Conservation (phyloP, 2,113 vertebrate species). For the Spizaetus ornatus region DNA sequence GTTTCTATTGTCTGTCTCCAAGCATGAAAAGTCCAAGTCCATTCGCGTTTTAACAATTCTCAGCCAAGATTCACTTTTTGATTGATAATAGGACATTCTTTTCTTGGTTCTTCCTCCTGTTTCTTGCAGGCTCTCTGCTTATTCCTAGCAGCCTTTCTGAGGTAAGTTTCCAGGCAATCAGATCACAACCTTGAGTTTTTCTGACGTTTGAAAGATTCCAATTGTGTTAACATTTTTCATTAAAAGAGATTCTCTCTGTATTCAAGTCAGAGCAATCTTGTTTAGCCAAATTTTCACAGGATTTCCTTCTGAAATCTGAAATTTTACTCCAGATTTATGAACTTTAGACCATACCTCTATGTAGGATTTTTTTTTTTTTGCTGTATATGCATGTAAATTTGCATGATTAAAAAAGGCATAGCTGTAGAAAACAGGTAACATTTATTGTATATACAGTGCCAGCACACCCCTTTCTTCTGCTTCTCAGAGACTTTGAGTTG, state of each 20-base stretch:
- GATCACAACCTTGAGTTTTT: neutral
- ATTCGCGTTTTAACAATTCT: neutral
- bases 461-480: neutral
- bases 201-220: neutral
- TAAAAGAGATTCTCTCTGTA: neutral
- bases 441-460: neutral
- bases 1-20: neutral
- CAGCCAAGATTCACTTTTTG: neutral
- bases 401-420: neutral
- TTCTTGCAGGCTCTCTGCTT: neutral
- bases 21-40: neutral
- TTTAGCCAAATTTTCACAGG: neutral
- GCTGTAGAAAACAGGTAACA: neutral
- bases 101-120: neutral
- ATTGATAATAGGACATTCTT: neutral
- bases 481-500: neutral
- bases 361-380: neutral
- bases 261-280: neutral
- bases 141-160: neutral
- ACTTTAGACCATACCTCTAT: neutral
- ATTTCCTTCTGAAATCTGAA: neutral
- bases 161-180: neutral
- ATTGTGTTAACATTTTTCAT: neutral
- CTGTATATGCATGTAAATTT: neutral
- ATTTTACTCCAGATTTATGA: neutral